Conservation (phyloP, 1,140 invertebrate species). For the Drosophila punjabiensis region DNA sequence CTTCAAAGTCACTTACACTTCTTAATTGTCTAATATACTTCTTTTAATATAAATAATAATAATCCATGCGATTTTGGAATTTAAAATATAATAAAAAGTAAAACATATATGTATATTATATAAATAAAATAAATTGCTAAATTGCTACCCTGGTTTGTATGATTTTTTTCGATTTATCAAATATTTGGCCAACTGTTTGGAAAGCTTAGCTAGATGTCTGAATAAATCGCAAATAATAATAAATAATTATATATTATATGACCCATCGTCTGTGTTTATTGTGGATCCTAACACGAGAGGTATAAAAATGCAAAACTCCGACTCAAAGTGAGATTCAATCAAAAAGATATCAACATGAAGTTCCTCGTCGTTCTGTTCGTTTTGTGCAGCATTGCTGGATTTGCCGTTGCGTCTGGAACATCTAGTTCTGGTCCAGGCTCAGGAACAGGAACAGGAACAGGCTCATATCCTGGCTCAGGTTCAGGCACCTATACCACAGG, state of each 20-base stretch:
- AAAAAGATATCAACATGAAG: neutral
- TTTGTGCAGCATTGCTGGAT: neutral
- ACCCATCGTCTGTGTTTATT: neutral
- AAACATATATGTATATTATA: too few species aligned
- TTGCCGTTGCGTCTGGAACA: neutral
- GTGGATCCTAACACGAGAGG: neutral
- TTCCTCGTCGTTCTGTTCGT: neutral
- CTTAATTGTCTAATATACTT: too few species aligned
- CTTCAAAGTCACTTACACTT: too few species aligned
- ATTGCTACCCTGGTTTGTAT: neutral
- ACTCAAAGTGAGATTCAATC: neutral
- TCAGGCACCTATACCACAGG: neutral
- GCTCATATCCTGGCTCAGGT: neutral
- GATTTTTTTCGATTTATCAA: neutral
- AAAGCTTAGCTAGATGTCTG: neutral
- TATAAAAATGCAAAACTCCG: neutral
- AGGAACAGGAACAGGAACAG: neutral
- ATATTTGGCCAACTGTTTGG: constrained; percentile 2
- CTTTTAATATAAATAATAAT: too few species aligned
- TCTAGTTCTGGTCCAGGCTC: neutral
- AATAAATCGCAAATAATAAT: neutral
- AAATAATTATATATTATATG: neutral
- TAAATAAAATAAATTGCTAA: neutral
- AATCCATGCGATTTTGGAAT: too few species aligned
- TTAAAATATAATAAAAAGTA: too few species aligned